These are phyloP conservation scores for Zaprionus lineosus DNA, from an alignment of 2,888 invertebrate species.

Conservation along the genomic window DNA sequence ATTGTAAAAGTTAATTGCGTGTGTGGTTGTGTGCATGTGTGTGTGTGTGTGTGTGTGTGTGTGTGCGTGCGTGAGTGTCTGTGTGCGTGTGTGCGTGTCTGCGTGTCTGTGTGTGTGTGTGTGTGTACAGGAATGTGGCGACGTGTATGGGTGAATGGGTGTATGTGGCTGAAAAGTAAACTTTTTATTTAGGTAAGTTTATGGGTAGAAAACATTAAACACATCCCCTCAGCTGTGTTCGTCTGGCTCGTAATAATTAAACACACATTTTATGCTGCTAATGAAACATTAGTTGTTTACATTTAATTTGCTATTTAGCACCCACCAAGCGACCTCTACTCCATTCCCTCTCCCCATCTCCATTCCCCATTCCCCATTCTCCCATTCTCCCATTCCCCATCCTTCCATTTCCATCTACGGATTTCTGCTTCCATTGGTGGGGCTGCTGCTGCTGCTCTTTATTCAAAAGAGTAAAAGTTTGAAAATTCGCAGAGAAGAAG, in stretches of 20 bases:
- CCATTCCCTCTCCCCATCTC: slow-evolving; percentile 5
- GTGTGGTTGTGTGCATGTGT: slow-evolving; percentile 33
- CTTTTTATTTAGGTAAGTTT: slow-evolving; percentile 75
- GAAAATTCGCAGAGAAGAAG: background rate
- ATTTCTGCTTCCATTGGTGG: no score
- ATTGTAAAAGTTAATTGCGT: slow-evolving; percentile 76
- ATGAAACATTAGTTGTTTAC: slow-evolving; percentile 79
- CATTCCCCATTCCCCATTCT: no score
- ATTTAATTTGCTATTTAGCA: slow-evolving; percentile 74
- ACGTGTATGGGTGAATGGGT: slow-evolving; percentile 17
- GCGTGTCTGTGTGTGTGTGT: slow-evolving; percentile 37
- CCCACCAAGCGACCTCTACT: no score
- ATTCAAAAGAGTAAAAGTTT: background rate
- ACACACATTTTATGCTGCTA: slow-evolving; percentile 75
- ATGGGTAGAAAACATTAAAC: slow-evolving; percentile 52
- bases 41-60: slow-evolving; percentile 18
- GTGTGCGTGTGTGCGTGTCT: slow-evolving; percentile 19
- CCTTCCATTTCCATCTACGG: no score
- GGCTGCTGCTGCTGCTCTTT: no score
- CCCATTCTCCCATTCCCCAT: no score
- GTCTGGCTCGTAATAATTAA: slow-evolving; percentile 67
- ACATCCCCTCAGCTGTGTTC: slow-evolving; percentile 35
- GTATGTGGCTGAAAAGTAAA: slow-evolving; percentile 57
- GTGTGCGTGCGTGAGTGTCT: background rate
- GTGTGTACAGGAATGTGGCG: no score